phyloP scores from a whole-genome alignment of 2,113 vertebrate species.

The Corythornis cristatus region DNA sequence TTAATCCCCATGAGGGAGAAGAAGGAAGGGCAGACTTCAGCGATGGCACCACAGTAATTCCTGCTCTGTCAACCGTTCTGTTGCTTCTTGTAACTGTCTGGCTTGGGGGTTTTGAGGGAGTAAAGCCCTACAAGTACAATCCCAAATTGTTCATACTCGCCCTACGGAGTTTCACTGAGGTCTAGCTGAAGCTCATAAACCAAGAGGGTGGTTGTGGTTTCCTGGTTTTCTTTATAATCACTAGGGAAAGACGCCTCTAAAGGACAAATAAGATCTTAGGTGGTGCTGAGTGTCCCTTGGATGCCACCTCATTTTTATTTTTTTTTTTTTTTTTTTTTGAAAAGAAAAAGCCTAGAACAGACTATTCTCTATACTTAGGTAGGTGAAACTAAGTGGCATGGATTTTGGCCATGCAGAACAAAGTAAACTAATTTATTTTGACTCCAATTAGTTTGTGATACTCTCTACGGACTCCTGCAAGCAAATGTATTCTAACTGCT shows the following conservation, averaged over 20 bases:
- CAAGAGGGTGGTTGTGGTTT: neutral
- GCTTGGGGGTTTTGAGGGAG: neutral
- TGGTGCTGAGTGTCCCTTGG: neutral
- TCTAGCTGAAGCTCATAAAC: neutral
- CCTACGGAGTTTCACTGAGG: neutral
- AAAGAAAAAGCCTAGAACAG: neutral
- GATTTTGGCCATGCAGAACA: constrained; percentile 28
- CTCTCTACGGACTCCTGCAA: constrained; percentile 15
- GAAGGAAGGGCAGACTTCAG: neutral
- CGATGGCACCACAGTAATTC: neutral
- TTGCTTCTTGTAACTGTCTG: neutral
- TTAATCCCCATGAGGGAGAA: neutral
- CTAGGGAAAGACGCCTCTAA: neutral
- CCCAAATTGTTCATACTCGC: neutral
- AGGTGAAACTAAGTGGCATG: neutral
- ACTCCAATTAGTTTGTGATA: neutral
- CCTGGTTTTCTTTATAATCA: neutral
- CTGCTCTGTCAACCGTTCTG: neutral
- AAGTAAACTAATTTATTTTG: constrained; percentile 46
- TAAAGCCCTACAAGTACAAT: neutral
- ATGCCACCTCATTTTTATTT: neutral
- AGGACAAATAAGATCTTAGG: neutral
- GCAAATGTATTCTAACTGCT: constrained; percentile 32
- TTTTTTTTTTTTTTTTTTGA: no score
- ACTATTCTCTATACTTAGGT: neutral